Base-by-base conservation (phyloP, 2,113 vertebrate genomes). In the Serranochromis macrocephalus region DNA sequence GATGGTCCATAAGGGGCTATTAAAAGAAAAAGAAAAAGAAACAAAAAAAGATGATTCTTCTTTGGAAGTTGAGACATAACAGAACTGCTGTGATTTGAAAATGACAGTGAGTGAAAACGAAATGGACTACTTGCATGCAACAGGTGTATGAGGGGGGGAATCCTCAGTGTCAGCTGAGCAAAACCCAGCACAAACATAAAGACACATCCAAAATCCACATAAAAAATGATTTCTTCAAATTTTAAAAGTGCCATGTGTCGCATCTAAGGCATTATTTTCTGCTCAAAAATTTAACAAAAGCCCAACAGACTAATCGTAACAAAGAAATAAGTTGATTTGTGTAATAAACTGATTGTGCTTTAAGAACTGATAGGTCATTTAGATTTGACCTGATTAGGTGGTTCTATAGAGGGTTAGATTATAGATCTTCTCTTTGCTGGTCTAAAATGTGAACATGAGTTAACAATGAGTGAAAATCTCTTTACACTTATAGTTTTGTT, bases 121-220 rank as follows among this genome's bases (percentile, higher is more conserved):
- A 73, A 84, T 40, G 45, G 33, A 81, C 85, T 96, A 95, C 95
- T 96, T 96, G 95, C 94, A 94, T 95, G 94, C 91, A 88, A 94
- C 81, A 66, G 94, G 91, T 17, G 94, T 91, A 58, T 87, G 88
- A 83, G 89, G 73, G 21, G 91, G 89, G 31, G 92, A 92, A 42
- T 95, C 94, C 88, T 95, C 93, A 82, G 92, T 92, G 89, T 95
- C 94, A 88, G 94, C 95, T 96, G 85, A 89, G 82, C 85, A 87
- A 94, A 93, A 75, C 91, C 24, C 84, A 87, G 73, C 89, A 92
- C 49, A 78, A 78, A 66, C 47, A 87, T 19, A 71, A 42, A 89
- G 17, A 81, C 63, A 86, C 9, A 63, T 57, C 49, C 51, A 29
- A 87, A 83, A 80, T 58, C 5, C 68, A 90, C 88, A 85, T 63